Evolutionary conservation across 2,797 vertebrate genomes (phyloP), one percentile per base, ranked within the genome.

Genomic region (Enoplosus armatus): DNA sequence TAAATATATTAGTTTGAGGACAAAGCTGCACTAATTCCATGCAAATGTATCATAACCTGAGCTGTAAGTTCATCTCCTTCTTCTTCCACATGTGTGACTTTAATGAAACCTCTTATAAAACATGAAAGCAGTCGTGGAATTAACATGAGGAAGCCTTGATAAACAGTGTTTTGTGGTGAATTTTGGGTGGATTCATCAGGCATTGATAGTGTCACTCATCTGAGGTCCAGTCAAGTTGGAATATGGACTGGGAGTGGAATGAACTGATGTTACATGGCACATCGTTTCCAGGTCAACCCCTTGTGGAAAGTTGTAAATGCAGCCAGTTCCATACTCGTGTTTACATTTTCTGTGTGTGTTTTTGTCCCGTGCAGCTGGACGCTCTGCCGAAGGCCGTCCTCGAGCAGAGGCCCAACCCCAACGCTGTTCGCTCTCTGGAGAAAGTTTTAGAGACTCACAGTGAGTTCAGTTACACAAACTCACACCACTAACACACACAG

Each of bases 361-460:
- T 86, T 56, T 29, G 51, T 72, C 62, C 10, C 6, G 45, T 79
- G 63, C 94, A 99, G 98, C 95, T 97, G 50, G 97, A 98, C 37
- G 96, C 97, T 15, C 94, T 99, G 79, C 95, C 97, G 0, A 97
- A 97, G 83, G 95, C 97, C 37, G 90, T 97, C 37, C 90, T 98
- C 1, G 96, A 98, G 90, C 96, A 97, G 89, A 95, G 97, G 82
- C 96, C 97, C 72, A 98, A 98, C 8, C 86, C 91, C 56, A 98
- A 98, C 0, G 97, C 97, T 0, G 94, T 98, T 7, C 95, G 91
- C 71, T 98, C 98, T 53, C 96, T 99, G 94, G 97, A 98, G 92
- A 98, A 97, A 65, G 97, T 99, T 27, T 89, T 98, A 11, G 96
- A 97, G 77, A 97, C 96, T 77, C 98, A 99, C 87, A 97, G 98